Conservation (phyloP, 2,888 invertebrate species). For the Axea sp. region DNA sequence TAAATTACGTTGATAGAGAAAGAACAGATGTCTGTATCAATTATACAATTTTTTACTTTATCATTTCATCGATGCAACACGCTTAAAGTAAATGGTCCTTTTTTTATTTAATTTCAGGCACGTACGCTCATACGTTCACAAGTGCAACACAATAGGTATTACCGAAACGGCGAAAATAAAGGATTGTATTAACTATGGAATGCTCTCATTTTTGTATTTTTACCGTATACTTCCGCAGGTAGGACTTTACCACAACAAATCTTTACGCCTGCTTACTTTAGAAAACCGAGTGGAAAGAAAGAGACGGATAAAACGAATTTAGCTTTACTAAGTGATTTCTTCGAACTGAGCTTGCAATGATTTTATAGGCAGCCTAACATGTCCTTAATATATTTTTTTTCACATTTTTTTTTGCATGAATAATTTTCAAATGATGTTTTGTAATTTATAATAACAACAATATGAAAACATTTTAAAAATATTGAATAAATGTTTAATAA, state of each 20-base stretch:
- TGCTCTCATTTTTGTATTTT: constrained; percentile 77
- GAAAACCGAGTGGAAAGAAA: constrained; percentile 28
- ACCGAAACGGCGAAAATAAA: constrained; percentile 76
- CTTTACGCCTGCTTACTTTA: constrained; percentile 18
- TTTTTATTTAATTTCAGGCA: constrained; percentile 74
- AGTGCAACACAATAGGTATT: constrained; percentile 76
- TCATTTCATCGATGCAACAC: no score
- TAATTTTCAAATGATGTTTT: no score
- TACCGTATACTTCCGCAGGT: constrained; percentile 77
- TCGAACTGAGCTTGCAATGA: neutral
- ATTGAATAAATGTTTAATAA: no score
- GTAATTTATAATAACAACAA: no score
- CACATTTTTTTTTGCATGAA: no score
- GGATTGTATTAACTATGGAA: constrained; percentile 76
- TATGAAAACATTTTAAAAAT: no score
- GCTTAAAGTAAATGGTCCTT: no score
- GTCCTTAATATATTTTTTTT: neutral
- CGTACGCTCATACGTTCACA: constrained; percentile 74
- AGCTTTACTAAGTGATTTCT: constrained; percentile 6
- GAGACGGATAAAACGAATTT: constrained; percentile 7
- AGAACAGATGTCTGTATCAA: no score
- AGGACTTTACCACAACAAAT: constrained; percentile 53
- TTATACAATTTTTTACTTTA: no score
- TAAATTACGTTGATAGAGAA: no score
- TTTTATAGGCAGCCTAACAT: neutral